A percentile compares a stretch with the other conserved stretches of the same genome.
phyloP scores from a whole-genome alignment of 2,113 vertebrate genomes.

The Ramphastos sulfuratus region DNA sequence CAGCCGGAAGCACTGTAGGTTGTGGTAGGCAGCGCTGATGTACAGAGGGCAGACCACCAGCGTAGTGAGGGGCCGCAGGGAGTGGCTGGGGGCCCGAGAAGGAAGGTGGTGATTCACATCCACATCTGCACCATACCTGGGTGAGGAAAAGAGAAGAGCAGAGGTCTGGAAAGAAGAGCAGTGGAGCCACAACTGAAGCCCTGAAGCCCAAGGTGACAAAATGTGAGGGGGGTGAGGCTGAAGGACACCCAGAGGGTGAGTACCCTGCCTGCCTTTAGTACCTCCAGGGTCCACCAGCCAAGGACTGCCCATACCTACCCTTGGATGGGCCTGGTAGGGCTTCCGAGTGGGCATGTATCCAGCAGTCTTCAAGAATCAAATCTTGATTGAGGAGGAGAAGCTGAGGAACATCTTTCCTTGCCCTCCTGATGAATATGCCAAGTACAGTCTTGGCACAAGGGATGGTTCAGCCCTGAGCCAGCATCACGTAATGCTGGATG shows the following conservation, averaged over 20 bases:
- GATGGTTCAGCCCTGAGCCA: not conserved
- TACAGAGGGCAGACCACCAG: constrained; percentile 92
- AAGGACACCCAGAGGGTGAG: not conserved
- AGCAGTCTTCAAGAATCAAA: not conserved
- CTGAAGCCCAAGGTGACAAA: not conserved
- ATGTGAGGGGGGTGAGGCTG: not conserved
- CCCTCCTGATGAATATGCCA: not conserved
- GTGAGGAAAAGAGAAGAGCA: not conserved
- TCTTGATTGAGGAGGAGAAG: not conserved
- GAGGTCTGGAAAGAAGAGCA: not conserved
- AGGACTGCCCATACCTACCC: not conserved
- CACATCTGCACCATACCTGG: constrained; percentile 89
- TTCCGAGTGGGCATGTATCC: not conserved
- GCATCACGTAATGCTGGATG: not conserved
- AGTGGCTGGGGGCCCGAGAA: constrained; percentile 66
- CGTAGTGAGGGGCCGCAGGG: constrained; percentile 85
- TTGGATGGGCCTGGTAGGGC: no score
- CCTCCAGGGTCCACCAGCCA: not conserved
- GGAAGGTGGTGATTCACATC: constrained; percentile 88
- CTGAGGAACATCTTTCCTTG: not conserved
- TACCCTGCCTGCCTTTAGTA: not conserved
- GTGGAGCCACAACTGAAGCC: not conserved
- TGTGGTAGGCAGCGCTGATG: constrained; percentile 93
- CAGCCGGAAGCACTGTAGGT: constrained; percentile 88
- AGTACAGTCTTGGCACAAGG: not conserved